Base-by-base conservation (phyloP, 2,888 invertebrate genomes). In the Apotomis betuletana region DNA sequence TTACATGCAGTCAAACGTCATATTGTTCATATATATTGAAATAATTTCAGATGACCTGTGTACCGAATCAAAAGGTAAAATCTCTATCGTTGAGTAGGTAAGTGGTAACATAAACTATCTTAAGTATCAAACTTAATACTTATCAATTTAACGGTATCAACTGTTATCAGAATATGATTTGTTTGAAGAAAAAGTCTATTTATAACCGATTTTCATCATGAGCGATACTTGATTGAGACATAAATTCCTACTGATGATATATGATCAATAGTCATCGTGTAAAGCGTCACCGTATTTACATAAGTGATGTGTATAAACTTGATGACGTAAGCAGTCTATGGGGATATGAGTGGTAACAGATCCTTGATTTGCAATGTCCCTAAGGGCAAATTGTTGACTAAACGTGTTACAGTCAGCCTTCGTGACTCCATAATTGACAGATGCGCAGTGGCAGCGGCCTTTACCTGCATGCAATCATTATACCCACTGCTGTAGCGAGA, bases 121-220 rank as follows among this genome's bases (percentile, higher is more conserved):
- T 27, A 27, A 27, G 27, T 27, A 27, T 27, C 27, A 27, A 27
- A 27, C 27, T 27, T 27, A 27, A 27, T 27, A 27, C 27, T 27
- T 27, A 27, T 27, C 27, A 2, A 27, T 2, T 27, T 27, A 27
- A 27, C 27, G 27, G 82, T 84, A 83, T 82, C 83, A 74, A 44
- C 10, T 76, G 77, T 84, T 86, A 86, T 87, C 85, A 77, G 74
- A 79, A 77, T 69, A 81, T 49, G 81, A 85, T 83, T 81, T 85
- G 83, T 85, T 87, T 85, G 83, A 81, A 83, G 81, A 84, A 84
- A 82, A 83, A 74, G 75, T 78, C 81, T 85, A 82, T 84, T 83
- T 85, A 80, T 83, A 85, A 87, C 83, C 80, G 76, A 77, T 80
- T 78, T 83, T 41, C 41, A 6, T 41, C 83, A 81, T 74, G 60